phyloP scores from a whole-genome alignment of 2,113 vertebrate species.

The Daubentonia madagascariensis region DNA sequence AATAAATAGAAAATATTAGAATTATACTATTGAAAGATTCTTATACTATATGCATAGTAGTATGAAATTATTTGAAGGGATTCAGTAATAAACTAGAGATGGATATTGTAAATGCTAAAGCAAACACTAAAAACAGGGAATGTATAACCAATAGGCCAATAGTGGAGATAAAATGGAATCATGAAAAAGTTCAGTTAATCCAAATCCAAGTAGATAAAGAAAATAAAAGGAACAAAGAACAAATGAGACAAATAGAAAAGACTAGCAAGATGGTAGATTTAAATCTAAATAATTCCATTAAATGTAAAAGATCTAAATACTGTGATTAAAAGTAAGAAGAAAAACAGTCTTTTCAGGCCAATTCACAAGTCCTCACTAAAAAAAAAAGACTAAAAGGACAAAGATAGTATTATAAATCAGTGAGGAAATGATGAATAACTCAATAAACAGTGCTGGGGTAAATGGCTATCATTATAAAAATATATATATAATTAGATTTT shows the following conservation, averaged over 20 bases:
- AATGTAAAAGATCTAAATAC: background rate
- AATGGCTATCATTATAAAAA: background rate
- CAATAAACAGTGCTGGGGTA: background rate
- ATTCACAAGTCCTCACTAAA: background rate
- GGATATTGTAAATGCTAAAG: background rate
- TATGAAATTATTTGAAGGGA: background rate
- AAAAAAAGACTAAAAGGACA: background rate
- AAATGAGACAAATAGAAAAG: background rate
- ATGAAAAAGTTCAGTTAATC: background rate
- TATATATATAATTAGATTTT: background rate
- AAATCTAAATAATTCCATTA: background rate
- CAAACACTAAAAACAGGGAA: background rate
- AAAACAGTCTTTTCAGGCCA: background rate
- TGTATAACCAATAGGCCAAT: background rate
- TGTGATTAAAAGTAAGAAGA: background rate
- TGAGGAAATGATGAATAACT: background rate
- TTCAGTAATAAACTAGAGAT: background rate
- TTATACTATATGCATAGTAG: background rate
- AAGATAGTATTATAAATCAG: background rate
- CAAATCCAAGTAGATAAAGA: background rate
- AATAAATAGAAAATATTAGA: background rate
- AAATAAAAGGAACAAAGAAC: background rate
- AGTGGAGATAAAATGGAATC: background rate
- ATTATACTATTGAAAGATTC: background rate
- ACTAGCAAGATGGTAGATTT: background rate